A percentile compares a stretch with the other conserved stretches of the same genome.
phyloP scores from a whole-genome alignment of 2,797 vertebrate species.

The Gymnocypris eckloni region DNA sequence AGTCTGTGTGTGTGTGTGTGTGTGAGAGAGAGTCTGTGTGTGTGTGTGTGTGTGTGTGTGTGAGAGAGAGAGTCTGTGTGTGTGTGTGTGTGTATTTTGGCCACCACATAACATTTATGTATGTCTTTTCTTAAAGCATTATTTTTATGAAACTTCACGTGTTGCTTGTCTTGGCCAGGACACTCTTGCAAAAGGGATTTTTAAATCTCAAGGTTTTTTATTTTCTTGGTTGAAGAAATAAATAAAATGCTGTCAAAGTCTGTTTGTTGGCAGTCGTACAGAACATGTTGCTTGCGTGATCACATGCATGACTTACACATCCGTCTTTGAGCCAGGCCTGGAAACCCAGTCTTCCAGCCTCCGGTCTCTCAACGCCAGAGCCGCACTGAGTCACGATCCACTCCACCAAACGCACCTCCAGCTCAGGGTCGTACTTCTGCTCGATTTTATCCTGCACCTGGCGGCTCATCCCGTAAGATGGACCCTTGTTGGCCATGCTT shows the following conservation, averaged over 20 bases:
- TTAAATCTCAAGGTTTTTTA: no score
- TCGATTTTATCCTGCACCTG: constrained; percentile 95
- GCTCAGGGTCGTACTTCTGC: constrained; percentile 94
- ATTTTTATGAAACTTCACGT: no score
- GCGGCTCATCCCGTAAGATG: constrained; percentile 93
- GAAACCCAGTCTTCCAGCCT: constrained; percentile 90
- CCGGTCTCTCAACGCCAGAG: constrained; percentile 81
- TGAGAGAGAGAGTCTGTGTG: no score
- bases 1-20: no score
- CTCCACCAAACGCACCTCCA: constrained; percentile 92
- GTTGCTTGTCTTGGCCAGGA: no score
- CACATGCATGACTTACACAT: constrained; percentile 79
- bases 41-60: no score
- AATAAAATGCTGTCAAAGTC: background rate
- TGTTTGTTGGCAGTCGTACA: background rate
- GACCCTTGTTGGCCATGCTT: constrained; percentile 96
- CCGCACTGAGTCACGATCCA: constrained; percentile 92
- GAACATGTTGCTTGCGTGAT: background rate
- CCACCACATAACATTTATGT: no score
- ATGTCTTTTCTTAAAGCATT: no score
- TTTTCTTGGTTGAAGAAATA: no score
- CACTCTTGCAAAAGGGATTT: no score
- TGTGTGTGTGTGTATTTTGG: no score
- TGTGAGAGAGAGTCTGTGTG: no score
- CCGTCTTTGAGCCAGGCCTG: constrained; percentile 97